These are phyloP conservation scores for Ochotona curzoniae DNA, from an alignment of 2,113 vertebrate genomes.

Conservation along the genomic window DNA sequence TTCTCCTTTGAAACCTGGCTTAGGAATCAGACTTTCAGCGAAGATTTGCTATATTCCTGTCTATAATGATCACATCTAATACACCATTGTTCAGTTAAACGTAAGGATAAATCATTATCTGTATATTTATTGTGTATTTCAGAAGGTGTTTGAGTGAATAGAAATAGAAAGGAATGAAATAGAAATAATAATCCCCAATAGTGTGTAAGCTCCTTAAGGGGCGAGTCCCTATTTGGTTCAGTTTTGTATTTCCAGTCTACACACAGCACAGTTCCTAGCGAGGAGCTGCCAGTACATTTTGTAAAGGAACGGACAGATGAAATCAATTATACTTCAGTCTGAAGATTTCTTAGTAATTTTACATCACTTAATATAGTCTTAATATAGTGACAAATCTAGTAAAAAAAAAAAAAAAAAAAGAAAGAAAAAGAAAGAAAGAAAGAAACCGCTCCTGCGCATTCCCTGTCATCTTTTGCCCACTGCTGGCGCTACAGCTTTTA, in stretches of 20 bases:
- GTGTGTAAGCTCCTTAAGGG: neutral
- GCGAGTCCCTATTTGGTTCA: neutral
- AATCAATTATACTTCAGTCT: neutral
- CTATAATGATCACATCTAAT: neutral
- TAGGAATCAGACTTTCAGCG: neutral
- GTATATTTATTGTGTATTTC: neutral
- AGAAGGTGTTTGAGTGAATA: neutral
- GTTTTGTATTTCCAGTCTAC: neutral
- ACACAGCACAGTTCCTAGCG: neutral
- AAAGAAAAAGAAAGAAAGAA: too few relatives aligned
- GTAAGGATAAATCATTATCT: neutral
- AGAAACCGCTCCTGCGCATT: neutral
- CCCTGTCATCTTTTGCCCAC: neutral
- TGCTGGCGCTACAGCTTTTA: neutral
- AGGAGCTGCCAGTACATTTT: neutral
- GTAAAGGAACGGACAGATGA: neutral
- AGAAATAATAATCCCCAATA: neutral
- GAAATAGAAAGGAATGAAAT: neutral
- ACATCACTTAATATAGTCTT: constrained; percentile 16
- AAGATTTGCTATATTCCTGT: neutral
- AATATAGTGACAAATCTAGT: neutral
- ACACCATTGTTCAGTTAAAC: neutral
- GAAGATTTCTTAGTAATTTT: constrained; percentile 19
- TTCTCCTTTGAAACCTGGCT: neutral
- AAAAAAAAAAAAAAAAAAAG: neutral